These are phyloP conservation scores for Eilema depressum DNA, from an alignment of 2,888 invertebrate species.

Conservation along the genomic window DNA sequence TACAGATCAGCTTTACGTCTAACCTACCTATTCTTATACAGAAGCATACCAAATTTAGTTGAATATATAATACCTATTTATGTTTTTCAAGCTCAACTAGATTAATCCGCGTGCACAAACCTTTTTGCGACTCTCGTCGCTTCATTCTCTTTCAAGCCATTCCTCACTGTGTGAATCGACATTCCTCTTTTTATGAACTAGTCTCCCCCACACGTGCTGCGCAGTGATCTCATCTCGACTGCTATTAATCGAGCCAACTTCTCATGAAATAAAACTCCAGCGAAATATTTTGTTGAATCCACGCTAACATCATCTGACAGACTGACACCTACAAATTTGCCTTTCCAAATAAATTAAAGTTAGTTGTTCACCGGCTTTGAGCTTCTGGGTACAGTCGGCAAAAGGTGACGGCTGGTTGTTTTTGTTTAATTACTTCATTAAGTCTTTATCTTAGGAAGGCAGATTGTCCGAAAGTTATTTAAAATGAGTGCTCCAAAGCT, in stretches of 20 bases:
- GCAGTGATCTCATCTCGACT: not conserved
- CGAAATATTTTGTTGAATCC: not conserved
- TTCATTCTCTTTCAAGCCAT: not conserved
- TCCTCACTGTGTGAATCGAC: not conserved
- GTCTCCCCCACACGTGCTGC: not conserved
- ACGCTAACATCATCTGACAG: not conserved
- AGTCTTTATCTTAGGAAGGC: not conserved
- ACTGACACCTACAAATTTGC: conserved; percentile 4
- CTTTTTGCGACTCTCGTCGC: not conserved
- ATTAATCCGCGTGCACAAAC: not conserved
- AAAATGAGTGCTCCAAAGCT: not conserved
- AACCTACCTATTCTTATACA: too few relatives aligned
- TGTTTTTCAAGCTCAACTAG: too few relatives aligned
- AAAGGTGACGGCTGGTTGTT: not conserved
- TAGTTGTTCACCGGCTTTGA: not conserved
- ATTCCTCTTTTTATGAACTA: not conserved
- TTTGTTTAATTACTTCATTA: conserved; percentile 1
- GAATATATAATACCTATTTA: too few relatives aligned
- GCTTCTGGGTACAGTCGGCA: not conserved
- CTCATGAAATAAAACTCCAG: conserved; percentile 1
- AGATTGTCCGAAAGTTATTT: not conserved
- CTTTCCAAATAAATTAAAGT: conserved; percentile 1
- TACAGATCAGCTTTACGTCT: too few relatives aligned
- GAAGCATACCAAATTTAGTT: too few relatives aligned
- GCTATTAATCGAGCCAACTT: not conserved